These are phyloP conservation scores for Asarcornis scutulata DNA, from an alignment of 2,113 vertebrate species.

Conservation along the genomic window DNA sequence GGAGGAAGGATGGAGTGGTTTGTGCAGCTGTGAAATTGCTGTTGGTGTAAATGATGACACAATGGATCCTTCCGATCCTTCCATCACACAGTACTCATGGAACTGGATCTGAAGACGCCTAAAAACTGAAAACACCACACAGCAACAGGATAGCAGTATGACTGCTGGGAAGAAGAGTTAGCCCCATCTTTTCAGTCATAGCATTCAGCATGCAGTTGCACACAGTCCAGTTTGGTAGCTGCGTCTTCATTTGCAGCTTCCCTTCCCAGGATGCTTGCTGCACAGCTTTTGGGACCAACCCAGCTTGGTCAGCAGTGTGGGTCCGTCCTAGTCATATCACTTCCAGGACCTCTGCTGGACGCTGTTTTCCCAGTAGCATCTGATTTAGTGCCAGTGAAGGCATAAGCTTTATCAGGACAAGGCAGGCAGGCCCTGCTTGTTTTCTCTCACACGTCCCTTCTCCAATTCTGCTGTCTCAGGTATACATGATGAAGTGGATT, in stretches of 20 bases:
- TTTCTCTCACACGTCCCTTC: not conserved
- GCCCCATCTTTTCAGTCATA: not conserved
- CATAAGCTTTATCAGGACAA: not conserved
- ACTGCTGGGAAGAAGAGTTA: not conserved
- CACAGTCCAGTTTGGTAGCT: not conserved
- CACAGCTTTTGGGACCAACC: not conserved
- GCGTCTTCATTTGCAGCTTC: not conserved
- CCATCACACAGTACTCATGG: slow-evolving; percentile 27
- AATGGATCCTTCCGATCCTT: slow-evolving; percentile 72
- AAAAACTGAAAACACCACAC: slow-evolving; percentile 49
- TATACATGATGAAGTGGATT: slow-evolving; percentile 97
- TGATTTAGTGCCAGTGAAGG: not conserved
- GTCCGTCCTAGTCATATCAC: accelerated
- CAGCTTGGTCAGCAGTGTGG: not conserved
- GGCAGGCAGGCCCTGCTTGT: not conserved
- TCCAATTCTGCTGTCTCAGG: slow-evolving; percentile 69
- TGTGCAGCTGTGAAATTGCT: not conserved
- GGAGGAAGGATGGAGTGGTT: not conserved
- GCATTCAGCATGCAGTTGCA: not conserved
- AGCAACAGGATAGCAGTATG: not conserved
- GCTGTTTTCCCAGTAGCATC: not conserved
- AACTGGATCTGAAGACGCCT: slow-evolving; percentile 63
- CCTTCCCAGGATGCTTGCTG: not conserved
- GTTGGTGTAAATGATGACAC: slow-evolving; percentile 67
- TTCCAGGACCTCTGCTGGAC: not conserved